These are phyloP conservation scores for Peromyscus maniculatus DNA, from an alignment of 2,113 vertebrate species.

Conservation along the genomic window DNA sequence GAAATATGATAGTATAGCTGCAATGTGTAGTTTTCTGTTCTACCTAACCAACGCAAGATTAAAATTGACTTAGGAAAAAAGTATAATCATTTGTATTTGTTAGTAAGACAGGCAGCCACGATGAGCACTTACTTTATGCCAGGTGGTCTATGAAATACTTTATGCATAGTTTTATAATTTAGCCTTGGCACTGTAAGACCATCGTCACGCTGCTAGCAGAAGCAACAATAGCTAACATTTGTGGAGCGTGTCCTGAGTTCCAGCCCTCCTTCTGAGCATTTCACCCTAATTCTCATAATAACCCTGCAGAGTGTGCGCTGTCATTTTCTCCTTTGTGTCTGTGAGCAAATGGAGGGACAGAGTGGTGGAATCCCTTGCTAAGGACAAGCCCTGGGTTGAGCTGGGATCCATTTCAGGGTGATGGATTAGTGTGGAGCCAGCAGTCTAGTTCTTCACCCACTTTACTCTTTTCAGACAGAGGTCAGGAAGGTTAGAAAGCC, in stretches of 20 bases:
- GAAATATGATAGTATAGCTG: background rate
- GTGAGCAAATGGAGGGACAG: background rate
- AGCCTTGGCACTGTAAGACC: background rate
- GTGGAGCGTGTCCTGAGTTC: background rate
- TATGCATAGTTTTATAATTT: conserved; percentile 4
- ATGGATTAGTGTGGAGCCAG: background rate
- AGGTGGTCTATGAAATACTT: background rate
- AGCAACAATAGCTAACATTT: background rate
- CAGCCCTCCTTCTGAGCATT: background rate
- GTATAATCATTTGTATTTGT: background rate
- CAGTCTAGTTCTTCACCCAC: background rate
- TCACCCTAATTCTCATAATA: background rate
- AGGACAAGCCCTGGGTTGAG: background rate
- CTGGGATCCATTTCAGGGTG: background rate
- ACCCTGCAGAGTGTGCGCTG: background rate
- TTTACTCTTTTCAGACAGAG: background rate
- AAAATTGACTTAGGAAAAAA: background rate
- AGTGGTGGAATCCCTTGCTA: conserved; percentile 6
- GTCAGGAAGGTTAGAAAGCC: background rate
- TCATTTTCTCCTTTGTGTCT: background rate
- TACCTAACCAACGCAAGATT: background rate
- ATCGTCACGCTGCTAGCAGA: background rate
- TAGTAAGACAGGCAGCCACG: background rate
- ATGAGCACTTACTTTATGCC: background rate
- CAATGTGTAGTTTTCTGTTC: background rate